Evolutionary conservation across 1,140 invertebrate species (phyloP), one percentile per base, ranked within the genome.

Genomic region (Camponotus floridanus): DNA sequence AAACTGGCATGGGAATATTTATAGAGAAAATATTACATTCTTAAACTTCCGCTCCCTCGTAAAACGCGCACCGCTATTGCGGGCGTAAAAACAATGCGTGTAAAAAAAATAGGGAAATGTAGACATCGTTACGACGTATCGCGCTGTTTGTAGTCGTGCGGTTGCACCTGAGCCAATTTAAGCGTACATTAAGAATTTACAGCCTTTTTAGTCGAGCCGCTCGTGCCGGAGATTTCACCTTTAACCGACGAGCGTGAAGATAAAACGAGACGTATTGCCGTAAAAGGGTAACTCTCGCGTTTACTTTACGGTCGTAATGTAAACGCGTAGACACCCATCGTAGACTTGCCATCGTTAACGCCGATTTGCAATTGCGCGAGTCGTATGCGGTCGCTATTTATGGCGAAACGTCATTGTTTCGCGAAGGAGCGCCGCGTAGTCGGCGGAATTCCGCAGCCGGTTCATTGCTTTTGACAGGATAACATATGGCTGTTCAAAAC

Each of bases 91-190:
- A 21, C 18, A 33, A 51, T 1, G 15, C 62, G 67, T 42, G 42
- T 87, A 70, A 57, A 84, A 71, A 39, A 86, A 68, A 85, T 68
- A 76, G 51, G 55, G 64, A 87, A 65, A 85, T 85, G 59, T 64
- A 67, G 42, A 62, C 51, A n/a, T 76, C 65, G 73, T 87, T 78
- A 76, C 62, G 61, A 36, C 36, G 62, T 67, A 84, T 76, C 67
- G 74, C 42, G 64, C n/a, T 70, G 67, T 83, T 64, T 71, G 76
- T 73, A 73, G 67, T 71, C 67, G 45, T 59, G 70, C 51, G 80
- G 65, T 71, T 59, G 81, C 86, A 87, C 81, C 86, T 87, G 86
- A 78, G 86, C 86, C 86, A 87, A 87, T 87, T 87, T 85, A 73
- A 78, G 83, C 67, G 48, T 65, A 9, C 81, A 87, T 87, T 87